These are phyloP conservation scores for Nowickia ferox DNA, from an alignment of 2,888 invertebrate genomes.

Conservation along the genomic window DNA sequence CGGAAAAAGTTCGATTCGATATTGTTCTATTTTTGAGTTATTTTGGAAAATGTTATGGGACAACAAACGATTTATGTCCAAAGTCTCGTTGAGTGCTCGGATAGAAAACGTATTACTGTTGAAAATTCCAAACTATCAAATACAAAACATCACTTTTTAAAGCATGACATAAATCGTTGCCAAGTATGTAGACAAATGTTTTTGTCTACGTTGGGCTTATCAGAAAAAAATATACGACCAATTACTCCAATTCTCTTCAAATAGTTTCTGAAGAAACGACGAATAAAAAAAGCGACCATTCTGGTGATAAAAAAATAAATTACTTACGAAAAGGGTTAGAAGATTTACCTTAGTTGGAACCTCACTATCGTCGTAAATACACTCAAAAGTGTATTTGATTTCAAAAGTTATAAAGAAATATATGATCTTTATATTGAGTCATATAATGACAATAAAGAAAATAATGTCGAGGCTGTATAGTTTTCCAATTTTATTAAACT, in stretches of 20 bases:
- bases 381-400: constrained; percentile 40
- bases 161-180: constrained; percentile 32
- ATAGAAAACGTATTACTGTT: constrained; percentile 24
- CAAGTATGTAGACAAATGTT: constrained; percentile 37
- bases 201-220: constrained; percentile 17
- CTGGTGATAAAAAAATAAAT: neutral
- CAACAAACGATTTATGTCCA: constrained; percentile 15
- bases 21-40: constrained; percentile 5
- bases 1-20: neutral
- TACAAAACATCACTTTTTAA: constrained; percentile 19
- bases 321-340: constrained; percentile 49
- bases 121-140: constrained; percentile 11
- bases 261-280: constrained; percentile 17
- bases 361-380: constrained; percentile 50
- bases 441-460: constrained; percentile 21
- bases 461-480: constrained; percentile 2
- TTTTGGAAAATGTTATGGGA: constrained; percentile 26
- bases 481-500: constrained; percentile 32
- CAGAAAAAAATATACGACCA: constrained; percentile 33
- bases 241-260: neutral
- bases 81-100: constrained; percentile 13
- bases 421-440: constrained; percentile 22
- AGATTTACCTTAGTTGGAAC: constrained; percentile 48
- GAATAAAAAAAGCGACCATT: neutral
- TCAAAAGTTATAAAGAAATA: constrained; percentile 22